Evolutionary conservation across 1,140 invertebrate species (phyloP), one percentile per base, ranked within the genome.

Genomic region (Belonocnema kinseyi): DNA sequence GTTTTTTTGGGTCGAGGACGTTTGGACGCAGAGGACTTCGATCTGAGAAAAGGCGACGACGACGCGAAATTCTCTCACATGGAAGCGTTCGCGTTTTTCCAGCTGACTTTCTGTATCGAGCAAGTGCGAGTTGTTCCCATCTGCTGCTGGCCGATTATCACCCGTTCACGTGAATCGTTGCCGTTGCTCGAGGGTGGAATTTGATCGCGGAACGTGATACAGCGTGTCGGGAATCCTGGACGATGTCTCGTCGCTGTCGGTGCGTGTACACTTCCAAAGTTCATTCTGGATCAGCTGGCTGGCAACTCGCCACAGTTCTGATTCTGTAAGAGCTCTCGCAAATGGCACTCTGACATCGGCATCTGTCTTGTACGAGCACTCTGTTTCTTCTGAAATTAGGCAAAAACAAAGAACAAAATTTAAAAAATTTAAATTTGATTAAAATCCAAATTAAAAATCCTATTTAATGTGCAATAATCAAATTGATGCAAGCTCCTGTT

Each of bases 331-430:
- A 94, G 87, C 85, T 92, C 93, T 87, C 95, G 90, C 85, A 96
- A 91, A 89, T 95, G 93, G 75, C 88, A 87, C 85, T 95, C 95
- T 74, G 95, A 94, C 77, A 96, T 92, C 50, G 95, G 94, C 75
- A 97, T 93, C 50, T 95, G 94, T 79, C 94, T 92, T 72, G 94
- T 94, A 71, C 96, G 92, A n/a, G 95, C 93, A 75, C 94, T 94
- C 83, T 95, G 93, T 85, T 96, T 96, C 91, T 96, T 96, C 93
- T 95, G 90, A 0, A 93, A 93, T 76, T 76, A 61, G 74, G 50
- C 72, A 74, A 51, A 77, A 70, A 19, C 21, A 26, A 26, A 26
- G 3, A n/a, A n/a, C n/a, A n/a, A n/a, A n/a, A n/a, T n/a, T n/a
- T n/a, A n/a, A n/a, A n/a, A n/a, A n/a, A n/a, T n/a, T n/a, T n/a